phyloP scores from a whole-genome alignment of 2,797 vertebrate genomes.

The Pteronotus mesoamericanus region DNA sequence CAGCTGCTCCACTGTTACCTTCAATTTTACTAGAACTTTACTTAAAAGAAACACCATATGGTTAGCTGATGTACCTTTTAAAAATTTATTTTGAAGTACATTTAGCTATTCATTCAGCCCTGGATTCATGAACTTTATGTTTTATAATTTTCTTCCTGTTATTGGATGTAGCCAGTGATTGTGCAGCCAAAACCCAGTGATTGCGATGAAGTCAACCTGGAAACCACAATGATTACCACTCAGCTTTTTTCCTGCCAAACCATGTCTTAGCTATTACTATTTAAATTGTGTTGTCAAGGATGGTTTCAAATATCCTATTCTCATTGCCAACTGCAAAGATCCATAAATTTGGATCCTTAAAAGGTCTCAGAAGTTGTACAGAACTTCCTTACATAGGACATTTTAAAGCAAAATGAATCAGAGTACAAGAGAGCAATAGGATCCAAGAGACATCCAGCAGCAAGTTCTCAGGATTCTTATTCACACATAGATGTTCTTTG shows the following conservation, averaged over 20 bases:
- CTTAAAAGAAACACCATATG: too few relatives aligned
- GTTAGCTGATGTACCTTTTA: neutral
- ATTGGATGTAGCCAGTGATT: neutral
- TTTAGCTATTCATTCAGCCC: neutral
- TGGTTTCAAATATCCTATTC: neutral
- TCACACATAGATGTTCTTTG: neutral
- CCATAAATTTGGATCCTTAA: neutral
- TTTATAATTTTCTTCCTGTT: neutral
- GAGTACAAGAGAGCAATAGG: neutral
- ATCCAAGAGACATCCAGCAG: neutral
- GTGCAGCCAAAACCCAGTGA: neutral
- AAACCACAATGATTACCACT: neutral
- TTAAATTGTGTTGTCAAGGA: neutral
- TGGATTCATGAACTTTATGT: neutral
- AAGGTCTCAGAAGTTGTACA: neutral
- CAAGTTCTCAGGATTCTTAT: neutral
- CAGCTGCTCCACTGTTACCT: neutral
- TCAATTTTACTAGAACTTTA: neutral
- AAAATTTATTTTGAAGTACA: neutral
- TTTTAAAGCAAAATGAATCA: neutral
- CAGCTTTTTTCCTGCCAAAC: neutral
- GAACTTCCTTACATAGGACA: neutral
- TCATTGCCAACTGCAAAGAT: neutral
- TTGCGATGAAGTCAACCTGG: neutral
- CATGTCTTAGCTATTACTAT: neutral